A percentile compares a stretch with the other conserved stretches of the same genome.
phyloP scores from a whole-genome alignment of 2,888 invertebrate species.

The Macrophya alboannulata region DNA sequence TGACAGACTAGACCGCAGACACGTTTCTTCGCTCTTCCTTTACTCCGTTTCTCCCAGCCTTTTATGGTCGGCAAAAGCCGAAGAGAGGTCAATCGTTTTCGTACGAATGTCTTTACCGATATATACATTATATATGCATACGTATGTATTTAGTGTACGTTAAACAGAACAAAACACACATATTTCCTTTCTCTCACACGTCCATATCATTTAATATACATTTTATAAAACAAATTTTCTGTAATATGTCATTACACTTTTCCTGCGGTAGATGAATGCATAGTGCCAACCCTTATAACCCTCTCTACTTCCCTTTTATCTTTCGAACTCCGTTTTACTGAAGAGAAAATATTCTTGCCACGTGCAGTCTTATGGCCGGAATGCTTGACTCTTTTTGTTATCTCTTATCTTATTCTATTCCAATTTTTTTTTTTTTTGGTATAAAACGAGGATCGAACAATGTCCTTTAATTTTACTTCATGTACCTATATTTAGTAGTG shows the following conservation, averaged over 20 bases:
- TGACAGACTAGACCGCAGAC: conserved; percentile 54
- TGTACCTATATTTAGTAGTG: background rate
- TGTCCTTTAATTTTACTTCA: conserved; percentile 8
- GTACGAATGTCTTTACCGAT: conserved; percentile 21
- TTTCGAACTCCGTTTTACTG: background rate
- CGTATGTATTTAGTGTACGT: background rate
- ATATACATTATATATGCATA: background rate
- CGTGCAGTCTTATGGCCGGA: background rate
- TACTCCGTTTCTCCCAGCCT: conserved; percentile 24
- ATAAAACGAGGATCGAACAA: background rate
- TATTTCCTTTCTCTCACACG: background rate
- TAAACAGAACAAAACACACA: background rate
- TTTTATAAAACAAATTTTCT: background rate
- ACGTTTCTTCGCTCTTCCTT: conserved; percentile 43
- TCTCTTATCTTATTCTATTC: no score
- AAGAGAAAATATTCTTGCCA: background rate
- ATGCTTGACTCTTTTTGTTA: background rate
- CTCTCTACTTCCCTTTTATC: background rate
- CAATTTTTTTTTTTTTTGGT: no score
- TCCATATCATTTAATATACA: background rate
- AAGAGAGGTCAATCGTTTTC: conserved; percentile 47
- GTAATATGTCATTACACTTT: conserved; percentile 7
- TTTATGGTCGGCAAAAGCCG: conserved; percentile 38
- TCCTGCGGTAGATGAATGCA: background rate
- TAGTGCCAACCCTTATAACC: background rate